Evolutionary conservation across 53 echinoderm and acorn worm species (phyloP), one percentile per base, ranked within the genome.

Genomic region (Patiria pectinifera): DNA sequence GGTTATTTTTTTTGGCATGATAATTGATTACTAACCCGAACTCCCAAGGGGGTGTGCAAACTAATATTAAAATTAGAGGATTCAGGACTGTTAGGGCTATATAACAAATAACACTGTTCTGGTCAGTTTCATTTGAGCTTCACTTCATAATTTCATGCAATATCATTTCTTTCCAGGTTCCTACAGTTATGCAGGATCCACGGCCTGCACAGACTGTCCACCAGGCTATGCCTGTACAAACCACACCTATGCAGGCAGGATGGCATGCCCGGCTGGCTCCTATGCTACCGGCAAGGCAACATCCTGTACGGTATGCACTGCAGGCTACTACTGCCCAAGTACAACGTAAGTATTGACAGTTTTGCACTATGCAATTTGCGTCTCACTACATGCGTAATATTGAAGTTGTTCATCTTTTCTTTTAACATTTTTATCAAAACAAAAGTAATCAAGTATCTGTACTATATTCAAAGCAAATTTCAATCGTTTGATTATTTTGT

Each of bases 151-250:
- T 69, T 69, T 69, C 69, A 53, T 53, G 0, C 53, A 2, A 53
- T 8, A 53, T 15, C 13, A 48, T 79, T 69, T 66, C n/a, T 62
- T 93, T 84, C 26, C 79, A 98, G 98, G 98, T 62, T 95, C 95
- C 23, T 98, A 98, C 94, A 96, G 95, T 48, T 75, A 87, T 60
- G 94, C 86, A 12, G 96, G 94, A 23, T 82, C 95, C 11, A 98
- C 94, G 0, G 76, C 71, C 2, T 98, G 98, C 85, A 95, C 80
- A 6, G 95, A 96, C 93, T 98, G 98, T 63, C 96, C 95, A 0
- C 94, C 98, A 25, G 98, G 98, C 24, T 96, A 80, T 83, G 93
- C 94, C n/a, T 98, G 98, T 60, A 91, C 95, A 16, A 94, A 93
- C 59, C 91, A 70, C 83, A 93, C 95, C 13, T 92, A 76, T 53